Evolutionary conservation across 1,140 invertebrate species (phyloP).

Genomic region (Hydropsyche tenuis): DNA sequence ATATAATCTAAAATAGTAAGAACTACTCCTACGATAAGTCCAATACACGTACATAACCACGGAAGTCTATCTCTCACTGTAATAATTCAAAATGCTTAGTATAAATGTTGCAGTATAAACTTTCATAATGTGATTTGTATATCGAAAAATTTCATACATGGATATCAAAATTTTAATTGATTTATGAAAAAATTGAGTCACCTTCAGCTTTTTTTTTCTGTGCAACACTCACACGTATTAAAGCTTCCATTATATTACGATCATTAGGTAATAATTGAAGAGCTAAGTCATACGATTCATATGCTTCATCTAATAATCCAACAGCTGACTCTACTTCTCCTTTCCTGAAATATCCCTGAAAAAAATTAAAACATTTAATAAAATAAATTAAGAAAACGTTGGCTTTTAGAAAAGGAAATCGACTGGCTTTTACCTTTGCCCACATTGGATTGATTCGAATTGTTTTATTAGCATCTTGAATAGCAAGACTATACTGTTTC

Average conservation of each 20-base stretch:
- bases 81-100: constrained; percentile 48
- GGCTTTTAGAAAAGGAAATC: too few species aligned
- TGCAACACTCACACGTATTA: constrained; percentile 68
- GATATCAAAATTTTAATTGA: neutral
- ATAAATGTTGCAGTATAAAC: constrained; percentile 32
- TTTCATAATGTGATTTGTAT: too few species aligned
- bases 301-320: constrained; percentile 71
- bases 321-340: constrained; percentile 79
- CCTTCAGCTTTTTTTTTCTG: constrained; percentile 65
- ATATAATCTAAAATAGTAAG: constrained; percentile 75
- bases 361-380: constrained; percentile 10
- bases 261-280: constrained; percentile 74
- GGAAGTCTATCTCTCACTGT: constrained; percentile 76
- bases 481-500: constrained; percentile 76
- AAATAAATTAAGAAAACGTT: constrained; percentile 13
- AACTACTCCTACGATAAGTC: constrained; percentile 73
- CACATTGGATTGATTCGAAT: constrained; percentile 78
- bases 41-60: constrained; percentile 77
- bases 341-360: constrained; percentile 79
- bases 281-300: constrained; percentile 74
- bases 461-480: constrained; percentile 79
- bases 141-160: neutral
- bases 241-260: constrained; percentile 68
- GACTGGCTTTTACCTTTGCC: constrained; percentile 79
- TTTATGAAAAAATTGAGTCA: constrained; percentile 39